Conservation (phyloP, 2,113 vertebrate genomes). For the Amblyornis subalaris region DNA sequence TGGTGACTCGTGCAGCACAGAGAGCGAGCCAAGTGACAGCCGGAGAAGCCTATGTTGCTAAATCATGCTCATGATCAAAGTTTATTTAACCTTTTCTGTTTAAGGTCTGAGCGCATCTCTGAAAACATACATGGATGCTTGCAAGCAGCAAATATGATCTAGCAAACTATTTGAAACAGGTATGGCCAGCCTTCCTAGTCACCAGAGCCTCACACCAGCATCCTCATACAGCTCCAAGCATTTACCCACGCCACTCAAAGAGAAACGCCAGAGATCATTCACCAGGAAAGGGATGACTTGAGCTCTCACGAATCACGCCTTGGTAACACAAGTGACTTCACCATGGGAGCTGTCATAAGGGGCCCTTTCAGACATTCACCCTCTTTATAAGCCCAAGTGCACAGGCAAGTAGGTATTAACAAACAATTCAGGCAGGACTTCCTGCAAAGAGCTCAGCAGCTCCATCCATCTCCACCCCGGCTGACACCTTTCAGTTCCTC, state of each 20-base stretch:
- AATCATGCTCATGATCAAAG: not conserved
- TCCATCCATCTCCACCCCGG: not conserved
- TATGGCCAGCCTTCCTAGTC: not conserved
- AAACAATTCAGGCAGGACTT: not conserved
- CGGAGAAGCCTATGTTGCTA: not conserved
- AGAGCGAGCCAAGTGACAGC: not conserved
- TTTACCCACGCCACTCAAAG: not conserved
- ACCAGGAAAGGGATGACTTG: not conserved
- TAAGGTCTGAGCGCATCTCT: not conserved
- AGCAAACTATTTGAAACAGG: not conserved
- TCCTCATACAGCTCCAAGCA: not conserved
- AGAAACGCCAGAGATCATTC: not conserved
- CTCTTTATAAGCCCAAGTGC: not conserved
- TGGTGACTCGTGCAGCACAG: not conserved
- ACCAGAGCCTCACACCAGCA: not conserved
- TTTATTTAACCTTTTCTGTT: not conserved
- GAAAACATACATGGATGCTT: not conserved
- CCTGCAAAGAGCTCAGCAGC: not conserved
- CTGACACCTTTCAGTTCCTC: not conserved
- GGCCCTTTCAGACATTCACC: not conserved
- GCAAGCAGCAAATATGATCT: not conserved
- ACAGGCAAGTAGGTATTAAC: not conserved
- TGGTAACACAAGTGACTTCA: not conserved
- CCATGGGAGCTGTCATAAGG: not conserved
- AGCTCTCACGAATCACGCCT: not conserved